Evolutionary conservation across 2,888 invertebrate genomes (phyloP).

Genomic region (Cyaniris semiargus): DNA sequence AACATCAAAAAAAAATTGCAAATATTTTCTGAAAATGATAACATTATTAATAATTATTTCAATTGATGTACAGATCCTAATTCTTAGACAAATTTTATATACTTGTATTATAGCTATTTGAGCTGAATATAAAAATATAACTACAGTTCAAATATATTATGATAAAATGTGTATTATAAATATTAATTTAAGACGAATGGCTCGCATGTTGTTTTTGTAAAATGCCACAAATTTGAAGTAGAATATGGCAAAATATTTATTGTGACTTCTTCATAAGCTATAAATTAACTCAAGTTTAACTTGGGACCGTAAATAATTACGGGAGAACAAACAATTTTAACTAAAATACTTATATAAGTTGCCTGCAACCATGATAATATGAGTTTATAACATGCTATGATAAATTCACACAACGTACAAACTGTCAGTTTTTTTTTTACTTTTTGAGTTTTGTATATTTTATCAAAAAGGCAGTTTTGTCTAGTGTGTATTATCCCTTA

Average conservation of each 20-base stretch:
- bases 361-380: conserved; percentile 1
- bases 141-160: conserved; percentile 21
- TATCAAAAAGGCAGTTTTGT: background rate
- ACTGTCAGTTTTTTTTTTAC: background rate
- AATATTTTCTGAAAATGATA: background rate
- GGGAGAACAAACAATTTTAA: conserved; percentile 25
- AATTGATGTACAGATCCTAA: background rate
- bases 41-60: background rate
- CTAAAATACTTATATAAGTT: background rate
- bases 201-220: conserved; percentile 20
- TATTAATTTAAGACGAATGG: conserved; percentile 18
- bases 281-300: conserved; percentile 32
- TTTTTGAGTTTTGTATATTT: conserved; percentile 11
- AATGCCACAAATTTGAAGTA: background rate
- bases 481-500: conserved; percentile 23
- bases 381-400: conserved; percentile 4
- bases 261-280: conserved; percentile 11
- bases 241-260: conserved; percentile 20
- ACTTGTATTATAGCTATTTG: conserved; percentile 1
- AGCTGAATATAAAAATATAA: background rate
- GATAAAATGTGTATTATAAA: conserved; percentile 19
- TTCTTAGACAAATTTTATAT: background rate
- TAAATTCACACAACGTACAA: background rate
- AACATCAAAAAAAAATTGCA: background rate
- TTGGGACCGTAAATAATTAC: conserved; percentile 35